Percentiles rank a stretch among this genome's conserved stretches.
These are phyloP conservation scores for Aplysia californica DNA, from an alignment of 1,140 invertebrate species.

Conservation along the genomic window DNA sequence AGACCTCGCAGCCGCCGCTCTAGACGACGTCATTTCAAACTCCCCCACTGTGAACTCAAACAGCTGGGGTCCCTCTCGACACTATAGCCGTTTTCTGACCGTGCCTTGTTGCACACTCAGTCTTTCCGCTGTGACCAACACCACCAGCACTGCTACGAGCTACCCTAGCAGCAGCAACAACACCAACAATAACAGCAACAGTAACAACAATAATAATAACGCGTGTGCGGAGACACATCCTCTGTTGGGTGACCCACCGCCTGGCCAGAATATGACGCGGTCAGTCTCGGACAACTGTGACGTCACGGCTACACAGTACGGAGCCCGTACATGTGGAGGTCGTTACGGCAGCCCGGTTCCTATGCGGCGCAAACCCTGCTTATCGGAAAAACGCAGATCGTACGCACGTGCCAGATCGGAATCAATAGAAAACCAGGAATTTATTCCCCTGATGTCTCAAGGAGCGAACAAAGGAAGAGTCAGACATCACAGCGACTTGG, in stretches of 20 bases:
- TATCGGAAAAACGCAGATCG: background rate
- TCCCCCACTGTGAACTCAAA: too few species aligned
- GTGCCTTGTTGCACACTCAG: background rate
- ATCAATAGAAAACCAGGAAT: conserved; percentile 7
- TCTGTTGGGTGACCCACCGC: background rate
- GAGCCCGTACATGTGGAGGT: background rate
- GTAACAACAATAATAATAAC: background rate
- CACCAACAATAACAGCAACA: conserved; percentile 4
- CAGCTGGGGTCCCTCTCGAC: background rate
- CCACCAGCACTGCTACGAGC: too few species aligned
- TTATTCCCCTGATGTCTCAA: background rate
- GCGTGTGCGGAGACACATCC: background rate
- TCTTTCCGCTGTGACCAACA: background rate
- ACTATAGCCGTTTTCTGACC: conserved; percentile 8
- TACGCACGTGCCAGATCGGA: conserved; percentile 8
- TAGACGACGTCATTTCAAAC: too few species aligned
- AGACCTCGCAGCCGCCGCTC: too few species aligned
- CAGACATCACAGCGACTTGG: conserved; percentile 10
- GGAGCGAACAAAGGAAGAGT: background rate
- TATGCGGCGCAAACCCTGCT: background rate
- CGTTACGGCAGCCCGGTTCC: conserved; percentile 3
- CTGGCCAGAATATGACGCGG: background rate
- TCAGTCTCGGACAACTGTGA: background rate
- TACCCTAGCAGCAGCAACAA: background rate
- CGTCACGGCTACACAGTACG: background rate